These are phyloP conservation scores for Melanerpes aurifrons DNA, from an alignment of 2,113 vertebrate species.

Conservation along the genomic window DNA sequence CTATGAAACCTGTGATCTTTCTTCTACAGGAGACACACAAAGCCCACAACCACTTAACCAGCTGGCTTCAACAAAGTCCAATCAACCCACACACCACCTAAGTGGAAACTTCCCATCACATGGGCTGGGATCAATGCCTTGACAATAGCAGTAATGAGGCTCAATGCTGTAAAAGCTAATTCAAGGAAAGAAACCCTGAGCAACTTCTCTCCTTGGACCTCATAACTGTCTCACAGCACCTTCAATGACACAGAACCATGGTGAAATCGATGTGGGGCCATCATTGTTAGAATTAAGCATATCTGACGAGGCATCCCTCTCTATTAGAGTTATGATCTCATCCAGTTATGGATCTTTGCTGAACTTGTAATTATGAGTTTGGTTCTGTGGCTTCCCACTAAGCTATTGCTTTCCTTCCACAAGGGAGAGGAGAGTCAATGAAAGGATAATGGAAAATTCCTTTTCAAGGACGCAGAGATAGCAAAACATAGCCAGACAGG, in stretches of 20 bases:
- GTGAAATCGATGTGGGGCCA: not conserved
- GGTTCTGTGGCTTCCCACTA: constrained; percentile 37
- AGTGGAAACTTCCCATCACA: not conserved
- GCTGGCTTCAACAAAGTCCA: not conserved
- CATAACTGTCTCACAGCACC: constrained; percentile 7
- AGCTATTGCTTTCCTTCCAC: constrained; percentile 29
- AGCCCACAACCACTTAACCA: not conserved
- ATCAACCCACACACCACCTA: not conserved
- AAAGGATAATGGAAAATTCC: constrained; percentile 59
- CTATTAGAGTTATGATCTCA: constrained; percentile 57
- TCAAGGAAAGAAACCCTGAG: not conserved
- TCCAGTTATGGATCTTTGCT: constrained; percentile 67
- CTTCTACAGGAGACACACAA: not conserved
- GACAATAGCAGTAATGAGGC: not conserved
- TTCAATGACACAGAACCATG: not conserved
- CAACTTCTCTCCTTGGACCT: constrained; percentile 19
- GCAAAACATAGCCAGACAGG: constrained; percentile 39
- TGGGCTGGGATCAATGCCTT: not conserved
- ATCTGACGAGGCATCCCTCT: constrained; percentile 46
- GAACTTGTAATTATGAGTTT: constrained; percentile 61
- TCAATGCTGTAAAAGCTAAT: constrained; percentile 7
- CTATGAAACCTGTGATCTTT: not conserved
- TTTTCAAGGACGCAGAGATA: constrained; percentile 40
- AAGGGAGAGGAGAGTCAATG: constrained; percentile 57
- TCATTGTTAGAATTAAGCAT: constrained; percentile 53